Base-by-base conservation (phyloP, 2,113 vertebrate genomes). In the Entomyzon cyanotis region DNA sequence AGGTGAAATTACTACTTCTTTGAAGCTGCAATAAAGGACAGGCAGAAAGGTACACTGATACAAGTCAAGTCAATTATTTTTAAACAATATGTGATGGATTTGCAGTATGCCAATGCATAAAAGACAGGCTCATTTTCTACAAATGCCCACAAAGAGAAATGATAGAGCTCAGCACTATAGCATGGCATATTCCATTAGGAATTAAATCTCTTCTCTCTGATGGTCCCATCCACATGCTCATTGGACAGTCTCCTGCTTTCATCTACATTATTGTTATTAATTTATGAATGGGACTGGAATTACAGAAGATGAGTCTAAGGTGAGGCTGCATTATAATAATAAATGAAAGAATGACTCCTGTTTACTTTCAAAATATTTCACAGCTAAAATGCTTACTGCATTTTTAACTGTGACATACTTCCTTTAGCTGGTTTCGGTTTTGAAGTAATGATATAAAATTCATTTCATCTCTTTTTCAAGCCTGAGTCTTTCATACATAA, bases 371-470 rank as follows among this genome's bases (percentile, higher is more conserved):
- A 94, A 94, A 86, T 94, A 97, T 97, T 97, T 97, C 96, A 96
- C 41, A 74, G 95, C 87, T 96, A 97, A 98, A 98, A 98, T 97
- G 97, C 97, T 98, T 91, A 94, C 96, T 96, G 95, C 97, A 96
- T 98, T 98, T 98, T 98, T 98, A 98, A 98, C 97, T 52, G 97
- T 97, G 97, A 98, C 96, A 98, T 91, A 97, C 98, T 98, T 98
- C 98, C 98, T 97, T 98, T 97, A 97, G 97, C 97, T 71, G 78
- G 93, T 98, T 98, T 98, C 16, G 42, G 97, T 98, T 98, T 98
- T 97, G 98, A 99, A 99, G 98, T 98, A 98, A 99, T 98, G 98
- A 98, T 98, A 98, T 98, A 98, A 98, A 98, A 99, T 99, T 98
- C 97, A 98, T 98, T 99, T 99, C 97, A 98, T 98, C 98, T 98